phyloP scores from a whole-genome alignment of 2,113 vertebrate genomes.

The Bubo scandiacus region DNA sequence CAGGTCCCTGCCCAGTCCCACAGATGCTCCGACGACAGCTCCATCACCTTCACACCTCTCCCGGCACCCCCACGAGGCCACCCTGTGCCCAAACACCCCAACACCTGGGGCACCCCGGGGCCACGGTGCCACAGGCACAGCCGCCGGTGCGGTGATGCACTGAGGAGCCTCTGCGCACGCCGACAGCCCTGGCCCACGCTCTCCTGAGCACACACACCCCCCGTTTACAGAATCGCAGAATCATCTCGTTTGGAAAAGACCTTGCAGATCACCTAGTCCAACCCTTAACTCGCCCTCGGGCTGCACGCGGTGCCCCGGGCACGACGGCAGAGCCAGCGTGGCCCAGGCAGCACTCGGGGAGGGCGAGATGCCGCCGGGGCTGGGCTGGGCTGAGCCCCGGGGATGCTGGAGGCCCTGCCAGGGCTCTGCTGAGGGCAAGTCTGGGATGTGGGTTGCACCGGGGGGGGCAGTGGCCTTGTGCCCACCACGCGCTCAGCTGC shows the following conservation, averaged over 20 bases:
- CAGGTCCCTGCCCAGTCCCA: not conserved
- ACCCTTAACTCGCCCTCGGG: not conserved
- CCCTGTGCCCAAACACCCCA: not conserved
- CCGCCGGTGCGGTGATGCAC: accelerated
- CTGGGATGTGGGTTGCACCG: not conserved
- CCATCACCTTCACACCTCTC: not conserved
- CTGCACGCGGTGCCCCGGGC: no score
- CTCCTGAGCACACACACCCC: no score
- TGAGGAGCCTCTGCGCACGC: not conserved
- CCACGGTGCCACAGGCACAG: accelerated
- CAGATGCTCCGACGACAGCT: not conserved
- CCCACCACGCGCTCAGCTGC: accelerated
- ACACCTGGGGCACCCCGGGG: not conserved
- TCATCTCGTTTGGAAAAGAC: no score
- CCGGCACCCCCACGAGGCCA: not conserved
- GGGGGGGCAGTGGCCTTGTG: accelerated
- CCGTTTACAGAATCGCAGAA: no score
- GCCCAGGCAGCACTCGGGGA: not conserved
- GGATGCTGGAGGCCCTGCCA: not conserved
- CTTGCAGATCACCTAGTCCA: no score
- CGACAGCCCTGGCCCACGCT: accelerated
- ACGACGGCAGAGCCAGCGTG: not conserved
- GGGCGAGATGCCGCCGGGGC: no score
- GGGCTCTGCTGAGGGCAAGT: not conserved
- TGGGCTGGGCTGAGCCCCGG: no score